phyloP scores from a whole-genome alignment of 2,113 vertebrate genomes.

The Pithys albifrons region DNA sequence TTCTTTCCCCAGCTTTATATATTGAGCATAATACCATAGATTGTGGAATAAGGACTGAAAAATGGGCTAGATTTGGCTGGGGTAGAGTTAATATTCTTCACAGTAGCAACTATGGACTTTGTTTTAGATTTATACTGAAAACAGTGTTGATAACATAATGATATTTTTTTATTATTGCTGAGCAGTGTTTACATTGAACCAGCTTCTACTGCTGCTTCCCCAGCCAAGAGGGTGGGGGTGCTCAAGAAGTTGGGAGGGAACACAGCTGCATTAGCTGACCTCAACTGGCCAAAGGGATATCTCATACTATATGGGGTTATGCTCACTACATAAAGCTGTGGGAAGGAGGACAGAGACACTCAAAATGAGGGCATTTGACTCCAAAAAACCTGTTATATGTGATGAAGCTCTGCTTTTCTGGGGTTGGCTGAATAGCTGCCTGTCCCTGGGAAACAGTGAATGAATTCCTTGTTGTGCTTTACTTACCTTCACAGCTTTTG shows the following conservation, averaged over 20 bases:
- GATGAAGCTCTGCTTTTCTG: neutral
- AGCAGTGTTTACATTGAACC: neutral
- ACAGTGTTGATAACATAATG: neutral
- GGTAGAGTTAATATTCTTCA: neutral
- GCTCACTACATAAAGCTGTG: neutral
- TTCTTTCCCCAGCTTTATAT: neutral
- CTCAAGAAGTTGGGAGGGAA: neutral
- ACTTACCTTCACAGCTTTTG: accelerated
- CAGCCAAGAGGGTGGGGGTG: neutral
- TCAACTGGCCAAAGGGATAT: neutral
- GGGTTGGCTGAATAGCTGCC: neutral
- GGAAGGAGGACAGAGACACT: neutral
- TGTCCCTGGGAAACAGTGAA: neutral
- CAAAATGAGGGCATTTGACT: neutral
- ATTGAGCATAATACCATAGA: neutral
- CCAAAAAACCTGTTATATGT: neutral
- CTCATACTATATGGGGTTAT: too few species aligned
- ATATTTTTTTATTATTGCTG: neutral
- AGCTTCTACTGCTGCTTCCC: neutral
- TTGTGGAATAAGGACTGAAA: neutral
- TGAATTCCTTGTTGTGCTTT: neutral
- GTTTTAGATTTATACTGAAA: neutral
- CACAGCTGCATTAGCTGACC: neutral
- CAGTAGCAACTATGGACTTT: neutral
- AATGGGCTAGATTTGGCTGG: neutral